A percentile compares a stretch with the other conserved stretches of the same genome.
Evolutionary conservation across 1,140 invertebrate genomes (phyloP).

Genomic region (Kradibia gibbosae): DNA sequence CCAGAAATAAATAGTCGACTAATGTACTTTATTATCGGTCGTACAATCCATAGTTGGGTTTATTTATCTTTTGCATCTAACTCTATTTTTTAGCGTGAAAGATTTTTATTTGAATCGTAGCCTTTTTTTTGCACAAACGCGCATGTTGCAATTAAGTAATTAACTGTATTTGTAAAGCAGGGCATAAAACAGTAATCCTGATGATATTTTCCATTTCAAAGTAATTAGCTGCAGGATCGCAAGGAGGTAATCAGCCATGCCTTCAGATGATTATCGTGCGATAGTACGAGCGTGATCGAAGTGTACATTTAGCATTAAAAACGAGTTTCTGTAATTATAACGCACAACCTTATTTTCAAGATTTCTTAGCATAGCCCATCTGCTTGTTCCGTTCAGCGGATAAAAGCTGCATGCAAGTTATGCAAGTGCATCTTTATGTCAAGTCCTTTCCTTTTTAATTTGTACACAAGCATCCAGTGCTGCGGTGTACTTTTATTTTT

Average conservation of each 20-base stretch:
- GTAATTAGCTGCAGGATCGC: conserved; percentile 1
- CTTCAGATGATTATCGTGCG: background rate
- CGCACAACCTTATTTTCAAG: background rate
- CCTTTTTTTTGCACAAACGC: too few species aligned
- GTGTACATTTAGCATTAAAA: background rate
- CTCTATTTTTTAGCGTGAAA: too few species aligned
- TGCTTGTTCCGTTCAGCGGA: background rate
- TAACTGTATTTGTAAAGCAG: background rate
- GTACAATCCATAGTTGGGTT: too few species aligned
- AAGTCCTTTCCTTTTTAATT: too few species aligned
- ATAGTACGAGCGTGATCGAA: background rate
- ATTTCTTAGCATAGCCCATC: background rate
- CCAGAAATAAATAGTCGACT: too few species aligned
- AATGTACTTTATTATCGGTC: too few species aligned
- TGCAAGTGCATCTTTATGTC: too few species aligned
- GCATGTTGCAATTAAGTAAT: background rate
- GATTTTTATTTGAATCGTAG: too few species aligned
- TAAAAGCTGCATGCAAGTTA: background rate
- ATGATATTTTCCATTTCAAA: background rate
- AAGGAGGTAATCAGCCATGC: background rate
- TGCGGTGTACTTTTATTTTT: too few species aligned
- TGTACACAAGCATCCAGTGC: too few species aligned
- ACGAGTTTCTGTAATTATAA: conserved; percentile 8
- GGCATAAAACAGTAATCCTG: background rate
- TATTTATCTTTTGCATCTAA: background rate